Conservation (phyloP, 2,113 vertebrate species). For the Ranitomeya imitator region DNA sequence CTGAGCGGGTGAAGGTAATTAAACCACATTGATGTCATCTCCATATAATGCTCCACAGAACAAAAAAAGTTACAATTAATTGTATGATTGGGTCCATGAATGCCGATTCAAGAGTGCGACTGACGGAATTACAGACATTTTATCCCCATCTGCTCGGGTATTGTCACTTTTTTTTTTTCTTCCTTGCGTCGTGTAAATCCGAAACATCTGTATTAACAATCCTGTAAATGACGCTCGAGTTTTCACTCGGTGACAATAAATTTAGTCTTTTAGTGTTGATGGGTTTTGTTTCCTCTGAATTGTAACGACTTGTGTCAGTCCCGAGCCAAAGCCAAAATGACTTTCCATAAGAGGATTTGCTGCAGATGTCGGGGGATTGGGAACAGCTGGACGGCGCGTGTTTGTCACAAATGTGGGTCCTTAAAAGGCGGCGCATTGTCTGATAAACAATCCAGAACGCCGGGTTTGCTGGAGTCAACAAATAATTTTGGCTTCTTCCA, state of each 20-base stretch:
- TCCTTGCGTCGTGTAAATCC: conserved; percentile 20
- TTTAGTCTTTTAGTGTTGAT: conserved; percentile 49
- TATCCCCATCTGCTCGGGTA: conserved; percentile 47
- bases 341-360: conserved; percentile 67
- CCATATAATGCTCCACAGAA: conserved; percentile 32
- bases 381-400: conserved; percentile 59
- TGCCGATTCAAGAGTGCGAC: conserved; percentile 15
- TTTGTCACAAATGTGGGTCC: conserved; percentile 58
- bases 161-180: conserved; percentile 33
- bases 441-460: conserved; percentile 65
- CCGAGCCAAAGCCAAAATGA: conserved; percentile 62
- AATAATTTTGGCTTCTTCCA: conserved; percentile 58
- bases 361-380: conserved; percentile 68
- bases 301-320: conserved; percentile 61
- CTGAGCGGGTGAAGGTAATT: conserved; percentile 18
- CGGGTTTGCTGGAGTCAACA: conserved; percentile 57
- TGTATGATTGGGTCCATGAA: conserved; percentile 60
- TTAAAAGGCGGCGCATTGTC: conserved; percentile 62
- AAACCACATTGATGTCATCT: conserved; percentile 38
- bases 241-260: conserved; percentile 56
- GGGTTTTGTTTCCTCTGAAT: conserved; percentile 61
- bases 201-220: conserved; percentile 55
- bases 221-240: conserved; percentile 38
- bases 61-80: conserved; percentile 57
- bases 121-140: conserved; percentile 54